Percentiles rank a stretch among this genome's conserved stretches.
Evolutionary conservation across 2,113 vertebrate species (phyloP).

Genomic region (Narcine bancroftii): DNA sequence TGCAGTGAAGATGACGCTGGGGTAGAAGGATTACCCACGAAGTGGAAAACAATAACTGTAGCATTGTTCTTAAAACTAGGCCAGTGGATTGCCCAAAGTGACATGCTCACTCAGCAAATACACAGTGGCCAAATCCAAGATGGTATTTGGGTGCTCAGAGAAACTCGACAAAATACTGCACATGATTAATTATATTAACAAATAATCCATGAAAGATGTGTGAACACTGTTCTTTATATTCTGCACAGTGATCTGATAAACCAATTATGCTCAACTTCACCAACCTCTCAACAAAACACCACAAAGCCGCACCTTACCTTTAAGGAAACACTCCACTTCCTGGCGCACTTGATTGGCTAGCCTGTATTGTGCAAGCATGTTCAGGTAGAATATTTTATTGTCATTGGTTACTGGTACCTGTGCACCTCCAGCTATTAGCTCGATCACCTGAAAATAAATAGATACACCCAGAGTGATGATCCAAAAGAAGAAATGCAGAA

Average conservation of each 20-base stretch:
- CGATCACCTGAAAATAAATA: slow-evolving; percentile 69
- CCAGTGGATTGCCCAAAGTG: neutral
- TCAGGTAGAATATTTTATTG: slow-evolving; percentile 95
- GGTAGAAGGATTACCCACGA: neutral
- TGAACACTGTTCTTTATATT: neutral
- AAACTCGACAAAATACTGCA: neutral
- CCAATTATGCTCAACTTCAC: neutral
- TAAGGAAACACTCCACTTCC: slow-evolving; percentile 94
- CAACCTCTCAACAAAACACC: neutral
- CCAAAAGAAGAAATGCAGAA: slow-evolving; percentile 20
- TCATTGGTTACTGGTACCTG: slow-evolving; percentile 87
- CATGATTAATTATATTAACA: neutral
- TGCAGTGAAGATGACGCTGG: neutral
- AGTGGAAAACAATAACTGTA: neutral
- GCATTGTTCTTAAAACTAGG: neutral
- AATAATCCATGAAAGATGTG: neutral
- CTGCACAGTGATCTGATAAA: neutral
- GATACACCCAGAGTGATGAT: slow-evolving; percentile 24
- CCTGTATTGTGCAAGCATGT: slow-evolving; percentile 86
- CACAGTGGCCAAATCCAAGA: neutral
- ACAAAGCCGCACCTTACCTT: slow-evolving; percentile 82
- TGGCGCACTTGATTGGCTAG: slow-evolving; percentile 91
- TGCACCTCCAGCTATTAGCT: slow-evolving; percentile 84
- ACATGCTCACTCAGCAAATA: neutral
- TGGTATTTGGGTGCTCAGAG: neutral